Conservation (phyloP, 2,888 invertebrate species). For the Synanthedon myopaeformis region DNA sequence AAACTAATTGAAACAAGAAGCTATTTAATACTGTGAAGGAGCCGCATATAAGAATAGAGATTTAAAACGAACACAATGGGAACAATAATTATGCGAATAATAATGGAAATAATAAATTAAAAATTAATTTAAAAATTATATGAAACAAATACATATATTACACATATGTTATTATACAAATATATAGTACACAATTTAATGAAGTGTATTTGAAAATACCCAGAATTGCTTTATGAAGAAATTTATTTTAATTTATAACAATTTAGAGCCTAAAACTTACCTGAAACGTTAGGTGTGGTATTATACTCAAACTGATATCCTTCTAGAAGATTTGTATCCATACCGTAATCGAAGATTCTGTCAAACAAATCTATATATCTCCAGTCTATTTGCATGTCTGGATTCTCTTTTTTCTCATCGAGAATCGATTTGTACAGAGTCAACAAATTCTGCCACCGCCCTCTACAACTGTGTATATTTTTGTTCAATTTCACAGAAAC, state of each 20-base stretch:
- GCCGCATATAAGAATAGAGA: no score
- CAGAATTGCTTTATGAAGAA: neutral
- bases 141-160: no score
- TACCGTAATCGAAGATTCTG: constrained; percentile 57
- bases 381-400: constrained; percentile 58
- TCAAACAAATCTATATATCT: constrained; percentile 57
- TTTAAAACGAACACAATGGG: no score
- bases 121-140: no score
- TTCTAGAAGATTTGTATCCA: constrained; percentile 39
- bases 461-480: constrained; percentile 25
- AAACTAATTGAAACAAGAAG: no score
- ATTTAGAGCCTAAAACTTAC: neutral
- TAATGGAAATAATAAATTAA: no score
- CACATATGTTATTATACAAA: no score
- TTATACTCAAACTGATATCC: constrained; percentile 9
- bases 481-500: constrained; percentile 28
- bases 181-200: no score
- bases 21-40: no score
- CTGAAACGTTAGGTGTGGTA: neutral
- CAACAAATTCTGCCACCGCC: constrained; percentile 44
- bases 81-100: no score
- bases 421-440: constrained; percentile 39
- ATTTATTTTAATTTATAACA: neutral
- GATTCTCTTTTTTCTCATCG: constrained; percentile 49
- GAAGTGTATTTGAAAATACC: no score